Base-by-base conservation (phyloP, 2,113 vertebrate genomes). In the Prinia subflava region DNA sequence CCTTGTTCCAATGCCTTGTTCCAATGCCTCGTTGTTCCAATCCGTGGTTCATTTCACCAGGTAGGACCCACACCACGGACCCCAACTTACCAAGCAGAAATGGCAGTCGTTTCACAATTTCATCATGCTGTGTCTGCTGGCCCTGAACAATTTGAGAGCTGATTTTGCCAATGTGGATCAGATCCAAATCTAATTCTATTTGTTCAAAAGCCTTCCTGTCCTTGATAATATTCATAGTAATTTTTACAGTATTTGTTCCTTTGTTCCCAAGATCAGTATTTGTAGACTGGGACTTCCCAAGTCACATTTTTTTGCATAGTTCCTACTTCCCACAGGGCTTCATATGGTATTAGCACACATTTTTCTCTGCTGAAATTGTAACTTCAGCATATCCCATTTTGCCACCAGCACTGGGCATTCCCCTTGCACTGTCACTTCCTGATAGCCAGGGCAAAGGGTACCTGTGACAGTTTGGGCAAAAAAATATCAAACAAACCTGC, bases 1-100 rank as follows among this genome's bases (percentile, higher is more conserved):
- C 50, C 35, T 25, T 28, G 39, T 39, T 39, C 39, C 39, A 39
- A 39, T 39, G 39, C 39, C 39, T 39, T 39, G 39, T 39, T 39
- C 24, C 27, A 5, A 11, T 24, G n/a, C n/a, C n/a, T n/a, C n/a
- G 2, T 3, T 11, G 3, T 35, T 59, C 24, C 27, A 5, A 11
- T 24, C 44, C 23, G 27, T 35, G 39, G 30, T 47, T 73, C 44
- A 12, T 37, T 82, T 41, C 15, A 76, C 37, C 17, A 30, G 50
- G 50, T 5, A 49, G 46, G 22, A 71, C 53, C 5, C 19, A 2
- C 6, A 35, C 21, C 30, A 39, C 6, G 5, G 18, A 76, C 17
- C 31, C 14, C 37, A 52, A 10, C 2, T 68, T 39, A 55, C 30
- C 15, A 6, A 15, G 39, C 10, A 84, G 39, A 75, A 78, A 33